Evolutionary conservation across 2,888 invertebrate species (phyloP).

Genomic region (Caenorhabditis sulstoni): DNA sequence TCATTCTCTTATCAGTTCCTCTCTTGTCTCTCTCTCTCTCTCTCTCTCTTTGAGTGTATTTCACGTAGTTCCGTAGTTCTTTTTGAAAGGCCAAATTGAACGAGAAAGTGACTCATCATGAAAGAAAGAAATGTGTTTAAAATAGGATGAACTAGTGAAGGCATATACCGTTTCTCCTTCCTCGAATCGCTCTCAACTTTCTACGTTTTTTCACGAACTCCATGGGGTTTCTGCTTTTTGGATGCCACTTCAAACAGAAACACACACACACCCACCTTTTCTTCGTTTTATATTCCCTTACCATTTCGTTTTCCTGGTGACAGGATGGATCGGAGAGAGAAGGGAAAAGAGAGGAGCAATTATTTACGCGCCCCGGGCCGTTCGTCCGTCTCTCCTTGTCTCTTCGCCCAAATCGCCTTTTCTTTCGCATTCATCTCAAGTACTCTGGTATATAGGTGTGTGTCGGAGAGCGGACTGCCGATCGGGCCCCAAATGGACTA

Average conservation of each 20-base stretch:
- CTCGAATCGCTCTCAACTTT: background rate
- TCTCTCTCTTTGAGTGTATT: too few species aligned
- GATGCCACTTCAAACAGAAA: background rate
- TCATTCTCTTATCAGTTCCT: slow-evolving; percentile 3
- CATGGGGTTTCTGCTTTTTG: slow-evolving; percentile 21
- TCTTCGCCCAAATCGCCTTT: slow-evolving; percentile 34
- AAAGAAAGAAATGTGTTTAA: background rate
- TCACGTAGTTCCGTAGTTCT: too few species aligned
- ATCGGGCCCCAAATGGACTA: background rate
- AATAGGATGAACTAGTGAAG: background rate
- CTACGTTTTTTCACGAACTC: slow-evolving; percentile 12
- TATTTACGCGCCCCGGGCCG: slow-evolving; percentile 37
- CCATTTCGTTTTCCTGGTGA: background rate
- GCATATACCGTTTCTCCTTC: background rate
- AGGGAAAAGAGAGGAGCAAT: slow-evolving; percentile 25
- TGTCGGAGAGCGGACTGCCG: slow-evolving; percentile 10
- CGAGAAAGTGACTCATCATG: slow-evolving; percentile 7
- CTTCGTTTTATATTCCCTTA: slow-evolving; percentile 1
- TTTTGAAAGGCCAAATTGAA: background rate
- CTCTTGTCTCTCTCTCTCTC: too few species aligned
- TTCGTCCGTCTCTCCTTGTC: slow-evolving; percentile 14
- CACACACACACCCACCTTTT: background rate
- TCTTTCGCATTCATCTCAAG: slow-evolving; percentile 56
- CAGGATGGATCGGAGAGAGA: background rate
- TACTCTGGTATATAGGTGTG: slow-evolving; percentile 22